phyloP scores from a whole-genome alignment of 2,888 invertebrate genomes.

The Meandrusa payeni region DNA sequence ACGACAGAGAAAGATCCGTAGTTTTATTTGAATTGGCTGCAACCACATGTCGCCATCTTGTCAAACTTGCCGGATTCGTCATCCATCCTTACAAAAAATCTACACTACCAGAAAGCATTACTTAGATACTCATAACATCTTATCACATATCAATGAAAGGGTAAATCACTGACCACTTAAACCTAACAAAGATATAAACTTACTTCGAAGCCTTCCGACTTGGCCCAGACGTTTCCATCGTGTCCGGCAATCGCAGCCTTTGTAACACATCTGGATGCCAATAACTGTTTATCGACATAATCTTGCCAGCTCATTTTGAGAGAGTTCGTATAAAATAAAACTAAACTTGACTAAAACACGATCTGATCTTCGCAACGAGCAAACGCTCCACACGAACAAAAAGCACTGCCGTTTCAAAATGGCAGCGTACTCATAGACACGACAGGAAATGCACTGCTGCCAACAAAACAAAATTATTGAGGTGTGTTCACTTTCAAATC shows the following conservation, averaged over 20 bases:
- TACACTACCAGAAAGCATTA: constrained; percentile 25
- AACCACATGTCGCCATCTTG: constrained; percentile 81
- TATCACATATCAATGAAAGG: constrained; percentile 23
- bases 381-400: constrained; percentile 80
- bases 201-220: constrained; percentile 96
- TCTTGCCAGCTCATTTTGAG: constrained; percentile 97
- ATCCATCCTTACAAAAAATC: constrained; percentile 43
- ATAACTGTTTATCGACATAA: constrained; percentile 98
- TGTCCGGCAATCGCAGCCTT: constrained; percentile 97
- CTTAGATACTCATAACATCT: constrained; percentile 44
- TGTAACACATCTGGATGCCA: constrained; percentile 96
- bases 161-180: constrained; percentile 53
- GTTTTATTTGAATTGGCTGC: constrained; percentile 53
- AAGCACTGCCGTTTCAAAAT: constrained; percentile 80
- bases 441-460: constrained; percentile 54
- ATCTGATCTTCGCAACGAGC: constrained; percentile 75
- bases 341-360: constrained; percentile 76
- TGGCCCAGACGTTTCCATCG: constrained; percentile 97
- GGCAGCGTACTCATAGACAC: constrained; percentile 72
- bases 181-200: constrained; percentile 76
- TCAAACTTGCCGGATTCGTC: constrained; percentile 74
- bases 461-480: constrained; percentile 39
- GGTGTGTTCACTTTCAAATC: constrained; percentile 31
- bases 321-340: constrained; percentile 77
- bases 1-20: constrained; percentile 26